Percentiles rank a stretch among this genome's conserved stretches.
These are phyloP conservation scores for Eristalis pertinax DNA, from an alignment of 2,888 invertebrate genomes.

Conservation along the genomic window DNA sequence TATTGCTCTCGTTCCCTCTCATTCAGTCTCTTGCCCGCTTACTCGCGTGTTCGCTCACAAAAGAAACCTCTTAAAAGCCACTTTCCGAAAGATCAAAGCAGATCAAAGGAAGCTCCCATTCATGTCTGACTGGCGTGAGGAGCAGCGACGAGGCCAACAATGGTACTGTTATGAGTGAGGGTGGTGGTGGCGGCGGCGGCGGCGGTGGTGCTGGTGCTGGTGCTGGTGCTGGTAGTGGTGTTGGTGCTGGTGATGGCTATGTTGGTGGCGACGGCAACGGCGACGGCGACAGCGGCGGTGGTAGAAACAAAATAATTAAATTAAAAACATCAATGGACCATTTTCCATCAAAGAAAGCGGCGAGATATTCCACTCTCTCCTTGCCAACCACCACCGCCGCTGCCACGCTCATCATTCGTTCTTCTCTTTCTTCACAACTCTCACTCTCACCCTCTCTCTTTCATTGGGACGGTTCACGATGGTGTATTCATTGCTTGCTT, in stretches of 20 bases:
- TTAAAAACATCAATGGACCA: constrained; percentile 73
- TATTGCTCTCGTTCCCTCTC: constrained; percentile 28
- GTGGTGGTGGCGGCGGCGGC: background rate
- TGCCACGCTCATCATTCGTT: constrained; percentile 9
- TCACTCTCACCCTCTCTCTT: background rate
- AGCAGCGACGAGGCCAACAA: constrained; percentile 25
- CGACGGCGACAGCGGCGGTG: constrained; percentile 18
- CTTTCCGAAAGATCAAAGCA: constrained; percentile 72
- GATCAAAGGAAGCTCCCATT: constrained; percentile 73
- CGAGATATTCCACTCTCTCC: constrained; percentile 62
- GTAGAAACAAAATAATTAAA: constrained; percentile 72
- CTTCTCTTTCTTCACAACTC: background rate
- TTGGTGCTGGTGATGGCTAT: constrained; percentile 50
- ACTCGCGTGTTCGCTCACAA: constrained; percentile 70
- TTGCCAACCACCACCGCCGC: constrained; percentile 10
- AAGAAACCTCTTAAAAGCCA: constrained; percentile 73
- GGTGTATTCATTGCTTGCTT: constrained; percentile 29
- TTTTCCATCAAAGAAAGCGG: constrained; percentile 72
- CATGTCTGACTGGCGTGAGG: constrained; percentile 65
- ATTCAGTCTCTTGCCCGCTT: constrained; percentile 34
- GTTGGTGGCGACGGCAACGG: constrained; percentile 2
- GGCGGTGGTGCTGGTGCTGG: constrained; percentile 1
- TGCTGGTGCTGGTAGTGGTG: background rate
- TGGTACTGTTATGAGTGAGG: constrained; percentile 32
- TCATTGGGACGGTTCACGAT: background rate